Evolutionary conservation across 1,140 invertebrate genomes (phyloP).

Genomic region (Dendroctonus ponderosae): DNA sequence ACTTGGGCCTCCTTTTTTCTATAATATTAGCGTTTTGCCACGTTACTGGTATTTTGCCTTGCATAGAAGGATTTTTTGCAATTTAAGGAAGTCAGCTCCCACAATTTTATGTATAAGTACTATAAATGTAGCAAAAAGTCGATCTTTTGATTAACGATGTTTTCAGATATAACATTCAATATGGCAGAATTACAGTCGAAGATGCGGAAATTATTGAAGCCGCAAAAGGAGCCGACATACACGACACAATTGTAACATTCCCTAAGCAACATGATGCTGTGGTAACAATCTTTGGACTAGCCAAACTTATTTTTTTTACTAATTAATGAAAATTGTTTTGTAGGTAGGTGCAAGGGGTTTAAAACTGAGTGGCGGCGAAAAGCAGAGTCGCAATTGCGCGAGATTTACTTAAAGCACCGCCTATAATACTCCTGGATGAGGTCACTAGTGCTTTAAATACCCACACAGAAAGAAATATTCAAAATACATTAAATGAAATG

Average conservation of each 20-base stretch:
- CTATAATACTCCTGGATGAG: constrained; percentile 79
- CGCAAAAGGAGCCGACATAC: constrained; percentile 90
- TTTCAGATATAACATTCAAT: constrained; percentile 89
- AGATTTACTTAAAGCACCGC: constrained; percentile 83
- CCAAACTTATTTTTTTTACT: background rate
- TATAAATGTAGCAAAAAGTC: too few relatives aligned
- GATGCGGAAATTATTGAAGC: constrained; percentile 85
- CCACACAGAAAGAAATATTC: constrained; percentile 81
- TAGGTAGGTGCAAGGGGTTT: constrained; percentile 76
- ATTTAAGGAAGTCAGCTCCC: too few relatives aligned
- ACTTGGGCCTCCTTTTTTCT: too few relatives aligned
- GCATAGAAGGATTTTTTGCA: too few relatives aligned
- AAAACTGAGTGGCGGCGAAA: constrained; percentile 84
- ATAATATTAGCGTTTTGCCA: too few relatives aligned
- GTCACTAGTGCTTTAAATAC: constrained; percentile 85
- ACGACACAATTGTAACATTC: constrained; percentile 86
- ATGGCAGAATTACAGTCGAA: constrained; percentile 76
- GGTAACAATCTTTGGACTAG: constrained; percentile 44
- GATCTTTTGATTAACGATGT: too few relatives aligned
- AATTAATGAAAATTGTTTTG: constrained; percentile 5
- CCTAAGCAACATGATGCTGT: constrained; percentile 84
- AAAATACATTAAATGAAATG: constrained; percentile 65
- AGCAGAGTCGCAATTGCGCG: constrained; percentile 91
- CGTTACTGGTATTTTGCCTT: too few relatives aligned
- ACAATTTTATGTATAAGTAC: too few relatives aligned